Conservation (phyloP, 1,140 invertebrate species). For the Aphidius ervi region DNA sequence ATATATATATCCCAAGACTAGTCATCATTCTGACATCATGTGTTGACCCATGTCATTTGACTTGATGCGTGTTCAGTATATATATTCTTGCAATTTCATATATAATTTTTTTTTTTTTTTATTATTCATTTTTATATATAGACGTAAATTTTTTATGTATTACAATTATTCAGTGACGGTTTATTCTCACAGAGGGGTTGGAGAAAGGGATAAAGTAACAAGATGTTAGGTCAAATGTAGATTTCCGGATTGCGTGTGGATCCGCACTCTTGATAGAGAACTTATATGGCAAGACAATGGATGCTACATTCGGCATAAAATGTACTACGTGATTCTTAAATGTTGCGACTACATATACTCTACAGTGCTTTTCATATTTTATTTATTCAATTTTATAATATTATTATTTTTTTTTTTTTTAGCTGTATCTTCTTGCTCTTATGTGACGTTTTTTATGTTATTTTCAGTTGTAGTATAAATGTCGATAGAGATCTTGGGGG, state of each 20-base stretch:
- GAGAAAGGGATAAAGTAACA: constrained; percentile 5
- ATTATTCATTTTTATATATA: not conserved
- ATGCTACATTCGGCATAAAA: constrained; percentile 48
- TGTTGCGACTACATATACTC: not conserved
- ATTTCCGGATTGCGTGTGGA: constrained; percentile 44
- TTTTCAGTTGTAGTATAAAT: no score
- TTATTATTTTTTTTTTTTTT: no score
- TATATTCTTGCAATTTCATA: constrained; percentile 1
- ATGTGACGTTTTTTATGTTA: no score
- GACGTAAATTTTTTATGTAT: constrained; percentile 9
- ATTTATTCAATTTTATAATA: no score
- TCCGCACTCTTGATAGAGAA: constrained; percentile 46
- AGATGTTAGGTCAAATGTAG: constrained; percentile 25
- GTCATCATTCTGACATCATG: no score
- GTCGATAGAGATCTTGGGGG: no score
- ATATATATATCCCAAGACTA: no score
- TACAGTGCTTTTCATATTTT: not conserved
- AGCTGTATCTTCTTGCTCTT: no score
- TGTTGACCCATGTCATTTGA: constrained; percentile 3
- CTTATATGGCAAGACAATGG: constrained; percentile 50
- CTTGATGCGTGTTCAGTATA: constrained; percentile 8
- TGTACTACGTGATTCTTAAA: constrained; percentile 41
- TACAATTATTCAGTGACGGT: constrained; percentile 11
- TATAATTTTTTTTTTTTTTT: no score
- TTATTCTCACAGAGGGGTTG: constrained; percentile 30